Conservation (phyloP, 2,113 vertebrate genomes). For the Pomatostomus ruficeps region DNA sequence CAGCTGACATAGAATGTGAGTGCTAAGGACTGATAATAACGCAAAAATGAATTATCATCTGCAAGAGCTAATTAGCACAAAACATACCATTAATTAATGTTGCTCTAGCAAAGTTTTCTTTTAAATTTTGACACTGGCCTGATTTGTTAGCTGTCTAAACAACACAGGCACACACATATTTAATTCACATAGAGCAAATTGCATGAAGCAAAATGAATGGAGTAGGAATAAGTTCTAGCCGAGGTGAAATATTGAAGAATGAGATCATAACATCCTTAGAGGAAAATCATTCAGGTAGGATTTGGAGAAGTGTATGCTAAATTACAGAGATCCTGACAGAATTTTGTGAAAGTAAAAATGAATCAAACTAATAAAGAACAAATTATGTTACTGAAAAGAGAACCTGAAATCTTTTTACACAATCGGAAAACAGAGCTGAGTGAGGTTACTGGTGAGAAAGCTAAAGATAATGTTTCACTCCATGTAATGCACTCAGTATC, state of each 20-base stretch:
- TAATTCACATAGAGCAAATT: neutral
- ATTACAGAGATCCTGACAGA: neutral
- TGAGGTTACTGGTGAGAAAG: neutral
- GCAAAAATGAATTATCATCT: neutral
- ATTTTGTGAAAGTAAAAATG: neutral
- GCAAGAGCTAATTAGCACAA: neutral
- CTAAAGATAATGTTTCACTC: neutral
- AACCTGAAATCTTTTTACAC: neutral
- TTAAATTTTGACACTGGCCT: neutral
- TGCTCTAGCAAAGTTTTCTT: neutral
- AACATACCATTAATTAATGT: neutral
- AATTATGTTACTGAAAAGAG: neutral
- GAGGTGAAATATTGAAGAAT: neutral
- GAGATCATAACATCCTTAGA: neutral
- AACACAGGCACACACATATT: neutral
- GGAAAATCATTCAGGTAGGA: neutral
- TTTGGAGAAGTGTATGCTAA: neutral
- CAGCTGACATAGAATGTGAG: neutral
- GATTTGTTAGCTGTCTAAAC: neutral
- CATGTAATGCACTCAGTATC: neutral
- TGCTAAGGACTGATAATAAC: neutral
- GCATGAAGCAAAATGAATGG: neutral
- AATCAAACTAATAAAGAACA: neutral
- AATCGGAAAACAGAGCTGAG: neutral
- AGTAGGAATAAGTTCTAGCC: neutral